A percentile compares a stretch with the other conserved stretches of the same genome.
Conservation (phyloP, 2,888 invertebrate genomes). For the Sussaba pulchella region DNA sequence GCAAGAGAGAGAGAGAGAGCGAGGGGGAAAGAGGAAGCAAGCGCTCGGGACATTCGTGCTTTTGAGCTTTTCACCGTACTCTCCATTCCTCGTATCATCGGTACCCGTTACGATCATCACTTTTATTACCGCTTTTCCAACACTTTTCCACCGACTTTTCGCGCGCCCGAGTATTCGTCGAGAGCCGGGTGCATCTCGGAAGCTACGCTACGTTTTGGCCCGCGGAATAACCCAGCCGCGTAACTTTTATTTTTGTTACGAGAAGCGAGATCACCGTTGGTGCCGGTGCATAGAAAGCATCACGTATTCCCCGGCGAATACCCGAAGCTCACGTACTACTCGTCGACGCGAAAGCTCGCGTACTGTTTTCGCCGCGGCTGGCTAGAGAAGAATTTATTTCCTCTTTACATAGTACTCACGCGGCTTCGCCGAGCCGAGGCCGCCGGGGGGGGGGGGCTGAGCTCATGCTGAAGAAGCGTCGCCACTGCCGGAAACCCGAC, state of each 20-base stretch:
- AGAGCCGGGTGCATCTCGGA: conserved; percentile 1
- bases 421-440: conserved; percentile 24
- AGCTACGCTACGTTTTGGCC: conserved; percentile 26
- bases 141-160: conserved; percentile 1
- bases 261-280: conserved; percentile 1
- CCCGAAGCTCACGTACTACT: conserved; percentile 42
- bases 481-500: background rate
- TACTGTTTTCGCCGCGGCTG: conserved; percentile 43
- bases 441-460: too few relatives aligned
- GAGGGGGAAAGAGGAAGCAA: too few relatives aligned
- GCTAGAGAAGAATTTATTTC: conserved; percentile 55
- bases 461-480: conserved; percentile 4
- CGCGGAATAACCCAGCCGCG: conserved; percentile 12
- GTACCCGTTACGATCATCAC: background rate
- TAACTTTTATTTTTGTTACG: conserved; percentile 36
- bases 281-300: conserved; percentile 29
- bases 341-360: conserved; percentile 47
- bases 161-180: background rate
- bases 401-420: conserved; percentile 57
- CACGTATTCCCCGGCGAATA: conserved; percentile 56
- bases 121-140: background rate
- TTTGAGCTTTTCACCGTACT: background rate
- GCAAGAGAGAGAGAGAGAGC: too few relatives aligned
- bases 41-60: too few relatives aligned
- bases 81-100: too few relatives aligned